Base-by-base conservation (phyloP, 2,797 vertebrate species). In the Xenops minutus region DNA sequence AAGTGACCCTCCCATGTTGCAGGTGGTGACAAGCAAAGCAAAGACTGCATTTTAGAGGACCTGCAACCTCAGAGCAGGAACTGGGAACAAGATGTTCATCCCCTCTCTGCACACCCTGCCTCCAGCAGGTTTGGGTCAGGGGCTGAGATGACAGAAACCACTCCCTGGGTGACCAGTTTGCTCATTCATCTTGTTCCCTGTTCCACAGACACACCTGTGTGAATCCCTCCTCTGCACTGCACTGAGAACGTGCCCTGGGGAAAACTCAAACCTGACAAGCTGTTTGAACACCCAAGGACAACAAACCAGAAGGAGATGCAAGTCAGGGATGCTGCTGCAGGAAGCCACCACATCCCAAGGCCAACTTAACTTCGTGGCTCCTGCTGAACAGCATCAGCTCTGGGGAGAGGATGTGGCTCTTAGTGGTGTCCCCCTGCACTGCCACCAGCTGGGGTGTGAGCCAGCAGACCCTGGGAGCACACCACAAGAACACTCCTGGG, bases 331-430 rank as follows among this genome's bases (percentile, higher is more conserved):
- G 85, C 49, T 74, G 85, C 49, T 86, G 67, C 16, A 76, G 63
- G 89, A 95, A 72, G 55, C 49, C 72, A 89, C 49, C 61, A 85
- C 68, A 14, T 76, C 89, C 81, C 92, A 91, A 88, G 89, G 84
- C 85, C 84, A 90, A 75, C 32, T 4, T 3, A n/a, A 59, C 27
- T 48, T 54, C 1, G 1, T 46, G 67, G 74, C 66, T 82, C 51
- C 48, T 2, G 7, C 51, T 23, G n/a, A 69, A 59, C 1, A 87
- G 80, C 55, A 48, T 16, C 36, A 81, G 80, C 74, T 67, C 63
- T 39, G 48, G 12, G 34, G 56, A 37, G 56, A 37, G 34, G 56
- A 59, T 12, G 34, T 30, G 48, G 69, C 59, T 71, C 74, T 30
- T 29, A 14, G 1, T 2, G 20, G 77, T 79, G 90, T 79, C 89